Evolutionary conservation across 2,113 vertebrate genomes (phyloP).

Genomic region (Pionites leucogaster): DNA sequence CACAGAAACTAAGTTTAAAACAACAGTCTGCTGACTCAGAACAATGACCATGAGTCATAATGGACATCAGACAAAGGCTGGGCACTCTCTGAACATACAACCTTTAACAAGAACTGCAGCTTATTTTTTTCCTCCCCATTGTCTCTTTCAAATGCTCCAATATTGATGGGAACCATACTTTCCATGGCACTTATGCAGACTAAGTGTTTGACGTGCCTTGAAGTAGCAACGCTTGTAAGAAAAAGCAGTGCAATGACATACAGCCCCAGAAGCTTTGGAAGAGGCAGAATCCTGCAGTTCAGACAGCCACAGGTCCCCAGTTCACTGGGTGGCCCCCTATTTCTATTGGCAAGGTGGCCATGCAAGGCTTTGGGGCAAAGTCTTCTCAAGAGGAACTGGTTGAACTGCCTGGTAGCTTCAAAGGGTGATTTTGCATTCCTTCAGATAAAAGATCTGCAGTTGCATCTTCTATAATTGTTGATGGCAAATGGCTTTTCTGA

Average conservation of each 20-base stretch:
- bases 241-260: background rate
- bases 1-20: constrained; percentile 22
- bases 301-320: background rate
- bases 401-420: background rate
- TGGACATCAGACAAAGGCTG: background rate
- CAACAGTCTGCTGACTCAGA: constrained; percentile 17
- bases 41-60: background rate
- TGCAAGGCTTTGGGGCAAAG: background rate
- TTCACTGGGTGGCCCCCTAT: background rate
- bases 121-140: background rate
- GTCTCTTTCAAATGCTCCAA: background rate
- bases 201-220: accelerated
- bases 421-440: background rate
- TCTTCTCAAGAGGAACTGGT: background rate
- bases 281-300: background rate
- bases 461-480: background rate
- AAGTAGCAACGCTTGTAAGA: background rate
- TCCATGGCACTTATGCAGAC: background rate
- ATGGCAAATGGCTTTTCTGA: background rate
- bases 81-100: background rate
- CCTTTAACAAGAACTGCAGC: background rate
- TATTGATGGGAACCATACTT: background rate
- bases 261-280: background rate
- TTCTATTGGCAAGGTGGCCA: background rate
- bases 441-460: background rate